These are phyloP conservation scores for Chaenodraco wilsoni DNA, from an alignment of 2,797 vertebrate genomes.

Conservation along the genomic window DNA sequence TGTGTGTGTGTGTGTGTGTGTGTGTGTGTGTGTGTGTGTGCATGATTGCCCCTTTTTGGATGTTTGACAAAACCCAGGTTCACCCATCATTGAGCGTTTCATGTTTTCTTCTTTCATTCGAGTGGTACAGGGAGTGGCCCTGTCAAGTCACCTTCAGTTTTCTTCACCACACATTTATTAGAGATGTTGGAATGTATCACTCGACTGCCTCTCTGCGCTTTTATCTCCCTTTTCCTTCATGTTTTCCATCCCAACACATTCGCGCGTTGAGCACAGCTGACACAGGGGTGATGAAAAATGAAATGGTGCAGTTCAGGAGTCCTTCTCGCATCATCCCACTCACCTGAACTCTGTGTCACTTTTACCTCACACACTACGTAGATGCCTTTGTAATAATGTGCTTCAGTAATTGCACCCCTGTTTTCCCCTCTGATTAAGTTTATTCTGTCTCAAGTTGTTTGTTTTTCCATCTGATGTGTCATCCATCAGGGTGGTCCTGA, in stretches of 20 bases:
- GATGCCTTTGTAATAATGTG: neutral
- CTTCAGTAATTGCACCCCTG: neutral
- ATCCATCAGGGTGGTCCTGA: constrained; percentile 33
- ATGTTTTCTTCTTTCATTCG: neutral
- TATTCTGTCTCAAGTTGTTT: neutral
- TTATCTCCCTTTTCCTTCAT: neutral
- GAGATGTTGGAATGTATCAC: constrained; percentile 3
- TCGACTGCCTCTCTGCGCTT: neutral
- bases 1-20: constrained; percentile 13
- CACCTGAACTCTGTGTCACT: constrained; percentile 8
- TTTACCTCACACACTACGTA: neutral
- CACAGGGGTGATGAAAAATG: neutral
- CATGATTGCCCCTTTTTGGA: neutral
- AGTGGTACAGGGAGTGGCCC: neutral
- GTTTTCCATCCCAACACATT: neutral
- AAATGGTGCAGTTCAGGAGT: constrained; percentile 13
- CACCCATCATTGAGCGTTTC: neutral
- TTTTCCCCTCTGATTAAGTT: neutral
- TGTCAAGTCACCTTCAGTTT: neutral
- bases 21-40: constrained; percentile 10
- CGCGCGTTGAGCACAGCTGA: neutral
- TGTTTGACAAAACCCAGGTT: constrained; percentile 12
- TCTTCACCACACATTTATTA: neutral
- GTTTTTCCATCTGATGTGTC: constrained; percentile 11
- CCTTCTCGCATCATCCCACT: neutral